These are phyloP conservation scores for Lasioglossum albipes DNA, from an alignment of 1,140 invertebrate species.

Conservation along the genomic window DNA sequence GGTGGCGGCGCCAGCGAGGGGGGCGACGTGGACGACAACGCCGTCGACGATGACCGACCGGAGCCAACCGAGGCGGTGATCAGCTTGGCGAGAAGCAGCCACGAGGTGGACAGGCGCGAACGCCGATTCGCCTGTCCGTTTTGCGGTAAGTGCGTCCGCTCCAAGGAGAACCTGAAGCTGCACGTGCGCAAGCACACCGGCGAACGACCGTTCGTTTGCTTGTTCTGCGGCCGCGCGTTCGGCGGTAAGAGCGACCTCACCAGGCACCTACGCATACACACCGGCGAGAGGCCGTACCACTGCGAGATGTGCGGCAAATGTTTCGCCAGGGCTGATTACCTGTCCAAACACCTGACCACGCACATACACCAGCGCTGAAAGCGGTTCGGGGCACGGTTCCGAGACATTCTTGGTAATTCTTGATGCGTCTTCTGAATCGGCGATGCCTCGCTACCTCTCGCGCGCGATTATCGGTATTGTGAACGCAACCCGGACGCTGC, in stretches of 20 bases:
- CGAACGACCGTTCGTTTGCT: conserved; percentile 91
- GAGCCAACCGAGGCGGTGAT: conserved; percentile 57
- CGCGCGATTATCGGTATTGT: not conserved
- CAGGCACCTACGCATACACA: conserved; percentile 91
- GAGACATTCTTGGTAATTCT: not conserved
- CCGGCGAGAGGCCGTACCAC: conserved; percentile 92
- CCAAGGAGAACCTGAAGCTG: conserved; percentile 92
- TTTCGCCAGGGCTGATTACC: conserved; percentile 92
- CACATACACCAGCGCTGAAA: conserved; percentile 85
- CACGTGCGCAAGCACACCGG: conserved; percentile 94
- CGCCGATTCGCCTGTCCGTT: conserved; percentile 90
- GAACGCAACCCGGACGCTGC: not conserved
- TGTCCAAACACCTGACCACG: conserved; percentile 94
- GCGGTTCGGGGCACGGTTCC: not conserved
- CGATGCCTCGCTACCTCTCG: not conserved
- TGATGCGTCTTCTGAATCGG: not conserved
- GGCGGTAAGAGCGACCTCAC: conserved; percentile 93
- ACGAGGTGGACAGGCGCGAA: conserved; percentile 75
- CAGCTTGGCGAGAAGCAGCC: conserved; percentile 64
- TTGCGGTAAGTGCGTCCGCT: conserved; percentile 92
- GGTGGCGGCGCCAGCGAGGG: conserved; percentile 48
- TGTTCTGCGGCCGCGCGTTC: conserved; percentile 92
- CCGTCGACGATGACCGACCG: conserved; percentile 60
- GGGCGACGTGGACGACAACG: conserved; percentile 61
- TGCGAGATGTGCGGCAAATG: conserved; percentile 95